Evolutionary conservation across 2,888 invertebrate genomes (phyloP).

Genomic region (Ophioninae sp.): DNA sequence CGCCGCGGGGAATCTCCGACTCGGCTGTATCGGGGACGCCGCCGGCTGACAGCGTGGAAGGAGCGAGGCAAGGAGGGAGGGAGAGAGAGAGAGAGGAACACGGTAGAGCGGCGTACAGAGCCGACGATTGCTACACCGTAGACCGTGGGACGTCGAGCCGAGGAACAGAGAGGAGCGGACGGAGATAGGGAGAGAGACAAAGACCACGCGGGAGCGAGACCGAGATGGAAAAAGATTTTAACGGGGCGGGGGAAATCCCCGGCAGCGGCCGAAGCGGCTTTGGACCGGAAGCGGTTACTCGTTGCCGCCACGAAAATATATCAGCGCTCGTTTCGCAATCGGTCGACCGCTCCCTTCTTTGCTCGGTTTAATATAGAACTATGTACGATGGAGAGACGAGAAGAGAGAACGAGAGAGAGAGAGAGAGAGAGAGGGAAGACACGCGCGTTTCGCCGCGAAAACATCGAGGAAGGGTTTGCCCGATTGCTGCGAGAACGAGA

Average conservation of each 20-base stretch:
- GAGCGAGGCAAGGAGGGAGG: constrained; percentile 42
- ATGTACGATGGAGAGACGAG: constrained; percentile 47
- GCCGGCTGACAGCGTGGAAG: too few species aligned
- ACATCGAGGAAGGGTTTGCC: too few species aligned
- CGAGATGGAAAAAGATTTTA: constrained; percentile 25
- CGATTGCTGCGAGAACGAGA: too few species aligned
- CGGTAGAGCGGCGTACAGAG: too few species aligned
- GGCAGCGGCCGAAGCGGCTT: constrained; percentile 60
- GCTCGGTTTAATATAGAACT: constrained; percentile 78
- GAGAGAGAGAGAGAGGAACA: constrained; percentile 35
- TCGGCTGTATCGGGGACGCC: too few species aligned
- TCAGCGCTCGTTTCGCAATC: constrained; percentile 79
- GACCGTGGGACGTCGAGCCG: too few species aligned
- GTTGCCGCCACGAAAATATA: constrained; percentile 79
- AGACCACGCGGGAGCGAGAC: constrained; percentile 1
- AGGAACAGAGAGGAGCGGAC: constrained; percentile 23
- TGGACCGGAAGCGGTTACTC: constrained; percentile 80
- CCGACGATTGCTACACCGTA: too few species aligned
- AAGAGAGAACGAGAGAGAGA: constrained; percentile 35
- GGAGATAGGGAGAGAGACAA: too few species aligned
- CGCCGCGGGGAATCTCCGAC: constrained; percentile 45
- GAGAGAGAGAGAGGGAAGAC: too few species aligned
- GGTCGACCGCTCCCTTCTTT: constrained; percentile 75
- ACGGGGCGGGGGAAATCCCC: constrained; percentile 20
- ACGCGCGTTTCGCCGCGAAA: too few species aligned